A percentile compares a stretch with the other conserved stretches of the same genome.
These are phyloP conservation scores for Chondrilla cf. caribensis DNA, from an alignment of 37 sponge, comb jelly and placozoan species.

Conservation along the genomic window DNA sequence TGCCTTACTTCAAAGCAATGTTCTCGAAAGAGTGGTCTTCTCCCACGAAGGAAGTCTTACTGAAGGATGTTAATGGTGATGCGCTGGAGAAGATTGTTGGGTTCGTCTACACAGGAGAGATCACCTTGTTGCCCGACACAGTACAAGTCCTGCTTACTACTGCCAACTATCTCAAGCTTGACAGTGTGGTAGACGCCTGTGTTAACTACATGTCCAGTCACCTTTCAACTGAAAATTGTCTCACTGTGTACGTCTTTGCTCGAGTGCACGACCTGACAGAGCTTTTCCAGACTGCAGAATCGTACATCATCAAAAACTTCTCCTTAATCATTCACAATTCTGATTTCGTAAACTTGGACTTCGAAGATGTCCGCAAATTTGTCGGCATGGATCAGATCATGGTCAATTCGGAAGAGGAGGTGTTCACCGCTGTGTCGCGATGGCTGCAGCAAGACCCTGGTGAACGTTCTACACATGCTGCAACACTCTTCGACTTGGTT, in stretches of 20 bases:
- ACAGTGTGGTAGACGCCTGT: constrained; percentile 39
- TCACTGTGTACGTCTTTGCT: constrained; percentile 61
- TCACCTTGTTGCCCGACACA: constrained; percentile 46
- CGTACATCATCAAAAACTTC: constrained; percentile 60
- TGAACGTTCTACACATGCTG: constrained; percentile 8
- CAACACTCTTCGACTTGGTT: constrained; percentile 55
- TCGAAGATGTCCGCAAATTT: constrained; percentile 46
- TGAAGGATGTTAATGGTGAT: constrained; percentile 45
- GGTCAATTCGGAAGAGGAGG: constrained; percentile 70
- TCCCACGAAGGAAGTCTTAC: constrained; percentile 32
- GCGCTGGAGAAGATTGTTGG: constrained; percentile 60
- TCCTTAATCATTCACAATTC: constrained; percentile 27
- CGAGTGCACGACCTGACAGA: constrained; percentile 29
- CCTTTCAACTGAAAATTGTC: constrained; percentile 57
- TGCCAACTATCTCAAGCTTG: constrained; percentile 52
- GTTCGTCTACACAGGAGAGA: constrained; percentile 64
- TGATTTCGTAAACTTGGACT: constrained; percentile 58
- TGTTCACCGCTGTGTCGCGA: constrained; percentile 59
- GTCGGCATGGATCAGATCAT: constrained; percentile 52
- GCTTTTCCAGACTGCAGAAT: constrained; percentile 27
- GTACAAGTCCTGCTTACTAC: constrained; percentile 66
- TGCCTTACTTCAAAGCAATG: constrained; percentile 87
- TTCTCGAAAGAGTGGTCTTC: constrained; percentile 58
- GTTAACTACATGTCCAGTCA: constrained; percentile 52
- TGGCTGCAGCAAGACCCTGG: constrained; percentile 74